Percentiles rank a stretch among this genome's conserved stretches.
Evolutionary conservation across 2,797 vertebrate genomes (phyloP).

Genomic region (Mastacembelus armatus): DNA sequence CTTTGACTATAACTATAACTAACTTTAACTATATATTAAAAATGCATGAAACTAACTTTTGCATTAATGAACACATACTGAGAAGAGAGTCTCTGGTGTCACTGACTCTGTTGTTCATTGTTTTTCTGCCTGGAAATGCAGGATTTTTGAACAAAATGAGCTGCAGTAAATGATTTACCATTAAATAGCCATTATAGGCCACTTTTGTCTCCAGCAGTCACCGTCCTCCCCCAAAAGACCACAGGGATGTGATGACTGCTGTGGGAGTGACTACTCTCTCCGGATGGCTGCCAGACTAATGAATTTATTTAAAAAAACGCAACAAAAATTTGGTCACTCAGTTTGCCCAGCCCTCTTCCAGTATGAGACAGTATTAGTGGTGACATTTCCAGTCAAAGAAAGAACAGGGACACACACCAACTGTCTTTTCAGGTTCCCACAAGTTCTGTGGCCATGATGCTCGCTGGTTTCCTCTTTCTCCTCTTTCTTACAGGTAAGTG

Average conservation of each 20-base stretch:
- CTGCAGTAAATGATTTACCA: too few species aligned
- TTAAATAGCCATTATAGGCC: not conserved
- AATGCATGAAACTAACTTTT: too few species aligned
- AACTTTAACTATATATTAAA: too few species aligned
- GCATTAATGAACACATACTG: too few species aligned
- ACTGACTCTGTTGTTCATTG: too few species aligned
- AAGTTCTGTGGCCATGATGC: slow-evolving; percentile 24
- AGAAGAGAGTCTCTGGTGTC: too few species aligned
- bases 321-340: not conserved
- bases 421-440: slow-evolving; percentile 2
- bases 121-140: too few species aligned
- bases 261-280: slow-evolving; percentile 9
- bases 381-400: slow-evolving; percentile 13
- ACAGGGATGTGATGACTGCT: not conserved
- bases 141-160: too few species aligned
- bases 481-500: slow-evolving; percentile 61
- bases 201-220: not conserved
- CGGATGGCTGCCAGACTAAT: slow-evolving; percentile 28
- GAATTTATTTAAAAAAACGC: not conserved
- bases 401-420: not conserved
- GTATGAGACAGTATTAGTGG: not conserved
- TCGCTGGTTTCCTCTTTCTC: slow-evolving; percentile 29
- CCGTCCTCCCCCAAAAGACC: not conserved
- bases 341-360: slow-evolving; percentile 21
- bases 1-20: too few species aligned